A percentile compares a stretch with the other conserved stretches of the same genome.
These are phyloP conservation scores for Pterocles orientalis DNA, from an alignment of 2,113 vertebrate species.

Conservation along the genomic window DNA sequence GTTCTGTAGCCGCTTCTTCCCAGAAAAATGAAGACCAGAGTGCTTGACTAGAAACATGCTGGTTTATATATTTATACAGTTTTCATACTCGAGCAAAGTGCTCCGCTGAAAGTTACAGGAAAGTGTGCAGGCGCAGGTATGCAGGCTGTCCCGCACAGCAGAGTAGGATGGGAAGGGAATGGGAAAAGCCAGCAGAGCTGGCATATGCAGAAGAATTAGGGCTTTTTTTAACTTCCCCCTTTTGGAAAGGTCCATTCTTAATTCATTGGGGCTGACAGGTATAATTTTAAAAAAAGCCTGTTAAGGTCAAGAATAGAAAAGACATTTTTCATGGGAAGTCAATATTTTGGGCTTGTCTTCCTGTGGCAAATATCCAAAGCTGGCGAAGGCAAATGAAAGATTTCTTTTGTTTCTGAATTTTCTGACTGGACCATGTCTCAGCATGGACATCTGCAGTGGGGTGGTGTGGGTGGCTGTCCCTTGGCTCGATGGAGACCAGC, in stretches of 20 bases:
- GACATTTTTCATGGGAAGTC: background rate
- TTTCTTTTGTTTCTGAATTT: background rate
- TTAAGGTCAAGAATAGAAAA: background rate
- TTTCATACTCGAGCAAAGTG: background rate
- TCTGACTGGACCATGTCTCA: background rate
- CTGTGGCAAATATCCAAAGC: background rate
- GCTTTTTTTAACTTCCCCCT: background rate
- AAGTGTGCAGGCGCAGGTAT: too few species aligned
- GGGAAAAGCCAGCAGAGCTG: background rate
- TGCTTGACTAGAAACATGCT: background rate
- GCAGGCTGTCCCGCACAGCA: background rate
- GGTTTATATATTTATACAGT: background rate
- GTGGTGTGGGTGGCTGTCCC: background rate
- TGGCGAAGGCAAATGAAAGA: background rate
- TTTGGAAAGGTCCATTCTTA: background rate
- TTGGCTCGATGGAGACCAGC: background rate
- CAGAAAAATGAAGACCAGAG: background rate
- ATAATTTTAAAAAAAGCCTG: background rate
- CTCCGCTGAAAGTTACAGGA: background rate
- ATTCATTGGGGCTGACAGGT: background rate
- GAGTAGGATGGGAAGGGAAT: background rate
- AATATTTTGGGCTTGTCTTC: background rate
- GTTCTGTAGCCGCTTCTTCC: background rate
- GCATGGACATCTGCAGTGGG: background rate
- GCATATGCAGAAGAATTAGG: background rate